A percentile compares a stretch with the other conserved stretches of the same genome.
phyloP scores from a whole-genome alignment of 2,888 invertebrate genomes.

The Pterostichus niger region DNA sequence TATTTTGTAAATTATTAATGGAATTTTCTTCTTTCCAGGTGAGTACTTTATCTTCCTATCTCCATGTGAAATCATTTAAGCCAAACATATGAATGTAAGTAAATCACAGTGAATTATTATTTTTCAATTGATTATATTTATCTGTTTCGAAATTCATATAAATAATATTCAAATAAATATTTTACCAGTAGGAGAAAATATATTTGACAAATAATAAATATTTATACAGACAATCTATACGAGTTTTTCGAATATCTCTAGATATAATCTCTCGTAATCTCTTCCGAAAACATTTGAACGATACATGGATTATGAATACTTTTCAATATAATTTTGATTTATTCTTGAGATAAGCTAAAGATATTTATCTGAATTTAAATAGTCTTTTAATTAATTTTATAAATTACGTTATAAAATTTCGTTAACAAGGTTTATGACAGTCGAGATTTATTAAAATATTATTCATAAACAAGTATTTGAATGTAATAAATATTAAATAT shows the following conservation, averaged over 20 bases:
- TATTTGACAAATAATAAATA: conserved; percentile 34
- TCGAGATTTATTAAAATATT: neutral
- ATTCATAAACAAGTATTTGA: neutral
- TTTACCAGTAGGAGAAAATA: conserved; percentile 14
- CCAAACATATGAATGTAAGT: conserved; percentile 15
- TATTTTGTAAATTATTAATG: conserved; percentile 4
- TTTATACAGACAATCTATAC: conserved; percentile 30
- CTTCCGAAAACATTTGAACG: conserved; percentile 12
- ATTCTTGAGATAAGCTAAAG: conserved; percentile 14
- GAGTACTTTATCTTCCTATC: conserved; percentile 25
- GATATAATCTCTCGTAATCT: conserved; percentile 39
- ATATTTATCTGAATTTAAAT: conserved; percentile 26
- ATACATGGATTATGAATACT: conserved; percentile 20
- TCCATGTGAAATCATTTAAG: conserved; percentile 26
- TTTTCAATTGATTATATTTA: conserved; percentile 37
- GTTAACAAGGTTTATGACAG: conserved; percentile 8
- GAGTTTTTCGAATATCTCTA: conserved; percentile 15
- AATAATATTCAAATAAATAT: neutral
- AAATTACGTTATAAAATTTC: conserved; percentile 14
- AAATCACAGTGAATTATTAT: conserved; percentile 37
- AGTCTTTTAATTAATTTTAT: conserved; percentile 38
- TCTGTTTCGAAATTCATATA: conserved; percentile 20
- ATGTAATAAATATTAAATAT: no score
- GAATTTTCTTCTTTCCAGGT: conserved; percentile 31
- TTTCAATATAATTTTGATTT: conserved; percentile 19